A percentile compares a stretch with the other conserved stretches of the same genome.
Evolutionary conservation across 2,888 invertebrate species (phyloP).

Genomic region (Drosophila longiperda): DNA sequence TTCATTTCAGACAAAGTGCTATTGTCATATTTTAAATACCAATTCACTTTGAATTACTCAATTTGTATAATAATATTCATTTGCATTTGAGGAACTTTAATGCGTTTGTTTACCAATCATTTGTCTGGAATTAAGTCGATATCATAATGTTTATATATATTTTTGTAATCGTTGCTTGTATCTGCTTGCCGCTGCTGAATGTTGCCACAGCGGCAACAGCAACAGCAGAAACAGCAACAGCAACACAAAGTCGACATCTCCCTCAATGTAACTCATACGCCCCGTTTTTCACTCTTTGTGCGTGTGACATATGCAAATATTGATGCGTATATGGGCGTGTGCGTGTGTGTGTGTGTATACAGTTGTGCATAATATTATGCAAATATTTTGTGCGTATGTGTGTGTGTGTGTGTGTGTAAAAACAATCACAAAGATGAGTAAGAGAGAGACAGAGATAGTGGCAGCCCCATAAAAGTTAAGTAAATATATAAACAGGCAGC

Average conservation of each 20-base stretch:
- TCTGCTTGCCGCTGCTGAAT: constrained; percentile 12
- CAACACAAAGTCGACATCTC: constrained; percentile 1
- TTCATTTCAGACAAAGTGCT: not conserved
- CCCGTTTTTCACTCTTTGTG: constrained; percentile 52
- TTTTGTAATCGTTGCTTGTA: constrained; percentile 30
- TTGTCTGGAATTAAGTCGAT: constrained; percentile 43
- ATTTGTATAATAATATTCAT: constrained; percentile 9
- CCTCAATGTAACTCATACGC: constrained; percentile 29
- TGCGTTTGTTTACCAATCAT: constrained; percentile 48
- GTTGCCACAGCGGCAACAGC: not conserved
- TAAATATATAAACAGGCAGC: constrained; percentile 76
- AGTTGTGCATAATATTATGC: constrained; percentile 65
- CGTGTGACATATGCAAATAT: constrained; percentile 76
- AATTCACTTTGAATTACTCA: not conserved
- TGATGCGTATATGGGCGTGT: constrained; percentile 36
- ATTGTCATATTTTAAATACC: not conserved
- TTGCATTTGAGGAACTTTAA: constrained; percentile 10
- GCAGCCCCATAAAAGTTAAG: constrained; percentile 67
- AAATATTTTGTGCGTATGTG: constrained; percentile 40
- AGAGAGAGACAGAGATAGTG: constrained; percentile 5
- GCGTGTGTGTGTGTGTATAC: constrained; percentile 25
- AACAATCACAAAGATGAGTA: constrained; percentile 40
- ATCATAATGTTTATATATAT: constrained; percentile 19
- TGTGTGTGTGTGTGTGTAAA: constrained; percentile 27
- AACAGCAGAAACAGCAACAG: not conserved